Evolutionary conservation across 1,140 invertebrate genomes (phyloP), one percentile per base, ranked within the genome.

Genomic region (Saccostrea glomerata): DNA sequence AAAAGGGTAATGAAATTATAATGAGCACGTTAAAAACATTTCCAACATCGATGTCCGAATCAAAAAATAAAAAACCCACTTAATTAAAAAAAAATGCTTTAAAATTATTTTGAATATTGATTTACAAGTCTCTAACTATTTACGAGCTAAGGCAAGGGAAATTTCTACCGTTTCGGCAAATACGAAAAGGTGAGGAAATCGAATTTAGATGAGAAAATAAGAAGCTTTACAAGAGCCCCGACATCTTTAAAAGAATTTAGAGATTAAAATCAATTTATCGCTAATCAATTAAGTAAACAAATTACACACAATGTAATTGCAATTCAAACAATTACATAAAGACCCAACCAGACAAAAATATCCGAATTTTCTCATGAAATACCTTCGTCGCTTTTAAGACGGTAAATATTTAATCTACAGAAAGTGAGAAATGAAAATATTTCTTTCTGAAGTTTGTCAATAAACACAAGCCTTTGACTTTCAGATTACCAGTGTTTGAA

Each of bases 401-500:
- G 70, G 70, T 77, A 25, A 77, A 77, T 77, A 77, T 77, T 77
- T 77, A 25, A 77, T 77, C 70, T 77, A 25, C 13, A 77, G 70
- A 77, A 77, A 77, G 70, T 77, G 70, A 77, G 70, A 77, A 77
- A 77, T 77, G 70, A 77, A 77, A 77, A 77, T 77, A 77, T 77
- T 77, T 77, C 70, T 77, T 30, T 30, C 70, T 77, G 70, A 30
- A 77, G 70, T 30, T 30, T 77, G 70, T 77, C 70, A 77, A 30
- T 13, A 77, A 77, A 30, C 25, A 77, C 23, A 0, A 25, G 2
- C 25, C 70, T 36, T 77, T 77, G 70, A 77, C 70, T 40, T 77
- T 36, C 12, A 77, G 12, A 77, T 77, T 77, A 77, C 70, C 13
- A 11, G 25, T 30, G 70, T 77, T 77, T 77, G 70, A 77, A 30